These are phyloP conservation scores for Phenganax stokvisi DNA, from an alignment of 92 coral and sea anemone species.

Conservation along the genomic window DNA sequence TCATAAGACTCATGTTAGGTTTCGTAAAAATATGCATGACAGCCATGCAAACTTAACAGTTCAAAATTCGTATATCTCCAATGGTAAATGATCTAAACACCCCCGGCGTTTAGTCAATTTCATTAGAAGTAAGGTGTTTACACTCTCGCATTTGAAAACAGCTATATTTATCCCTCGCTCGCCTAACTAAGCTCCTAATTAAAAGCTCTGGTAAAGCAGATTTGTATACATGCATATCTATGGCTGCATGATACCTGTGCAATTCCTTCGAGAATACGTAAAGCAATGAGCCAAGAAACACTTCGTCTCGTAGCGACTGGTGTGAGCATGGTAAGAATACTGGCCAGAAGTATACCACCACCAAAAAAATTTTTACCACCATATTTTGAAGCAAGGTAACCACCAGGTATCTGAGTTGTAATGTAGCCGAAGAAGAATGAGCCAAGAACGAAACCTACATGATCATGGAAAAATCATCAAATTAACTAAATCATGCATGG, in stretches of 20 bases:
- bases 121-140: too few species aligned
- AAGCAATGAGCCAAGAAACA: constrained; percentile 61
- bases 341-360: constrained; percentile 68
- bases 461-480: not conserved
- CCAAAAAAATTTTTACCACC: constrained; percentile 97
- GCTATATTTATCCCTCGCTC: too few species aligned
- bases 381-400: constrained; percentile 68
- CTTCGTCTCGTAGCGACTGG: constrained; percentile 68
- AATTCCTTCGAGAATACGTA: constrained; percentile 72
- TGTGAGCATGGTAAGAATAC: constrained; percentile 69
- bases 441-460: constrained; percentile 70
- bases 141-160: too few species aligned
- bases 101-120: too few species aligned
- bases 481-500: not conserved
- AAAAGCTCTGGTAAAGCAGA: too few species aligned
- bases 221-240: too few species aligned
- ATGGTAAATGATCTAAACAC: too few species aligned
- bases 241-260: constrained; percentile 58
- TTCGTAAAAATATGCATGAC: too few species aligned
- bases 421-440: constrained; percentile 94
- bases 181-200: too few species aligned
- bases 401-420: constrained; percentile 87
- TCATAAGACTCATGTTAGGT: too few species aligned
- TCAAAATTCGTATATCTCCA: too few species aligned
- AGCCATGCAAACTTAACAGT: too few species aligned